These are phyloP conservation scores for Thunnus maccoyii DNA, from an alignment of 2,113 vertebrate genomes.

Conservation along the genomic window DNA sequence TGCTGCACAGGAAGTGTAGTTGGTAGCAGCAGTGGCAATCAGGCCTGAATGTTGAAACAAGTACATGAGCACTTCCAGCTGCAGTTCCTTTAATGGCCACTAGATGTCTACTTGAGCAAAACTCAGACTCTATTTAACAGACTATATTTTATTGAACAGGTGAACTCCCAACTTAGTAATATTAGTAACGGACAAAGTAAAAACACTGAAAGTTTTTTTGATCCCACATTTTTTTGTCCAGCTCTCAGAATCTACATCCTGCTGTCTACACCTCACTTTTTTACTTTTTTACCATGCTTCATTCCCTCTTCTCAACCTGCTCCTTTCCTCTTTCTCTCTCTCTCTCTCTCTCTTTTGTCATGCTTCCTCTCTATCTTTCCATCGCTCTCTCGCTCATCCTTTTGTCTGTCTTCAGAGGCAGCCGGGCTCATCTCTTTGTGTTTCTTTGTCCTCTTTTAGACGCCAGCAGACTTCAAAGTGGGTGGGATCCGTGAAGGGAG, in stretches of 20 bases:
- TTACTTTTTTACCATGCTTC: not conserved
- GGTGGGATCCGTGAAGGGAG: slow-evolving; percentile 15
- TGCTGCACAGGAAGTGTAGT: not conserved
- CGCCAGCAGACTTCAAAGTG: slow-evolving; percentile 62
- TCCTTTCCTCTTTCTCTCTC: no score
- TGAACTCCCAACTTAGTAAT: not conserved
- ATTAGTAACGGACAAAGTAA: no score
- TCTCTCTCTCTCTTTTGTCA: not conserved
- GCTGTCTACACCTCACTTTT: not conserved
- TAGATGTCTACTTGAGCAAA: slow-evolving; percentile 2
- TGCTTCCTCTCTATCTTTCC: not conserved
- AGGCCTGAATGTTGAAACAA: not conserved
- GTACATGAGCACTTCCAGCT: not conserved
- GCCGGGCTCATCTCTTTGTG: slow-evolving; percentile 23
- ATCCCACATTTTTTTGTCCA: not conserved
- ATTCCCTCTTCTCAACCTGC: not conserved
- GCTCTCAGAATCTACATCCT: not conserved
- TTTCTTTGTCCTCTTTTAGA: slow-evolving; percentile 54
- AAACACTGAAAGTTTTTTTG: no score
- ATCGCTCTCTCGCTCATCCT: slow-evolving; percentile 19
- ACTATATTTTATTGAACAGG: not conserved
- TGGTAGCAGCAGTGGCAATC: not conserved
- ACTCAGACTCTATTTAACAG: not conserved
- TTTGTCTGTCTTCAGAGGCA: slow-evolving; percentile 29
- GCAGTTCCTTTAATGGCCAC: slow-evolving; percentile 10